Percentiles rank a stretch among this genome's conserved stretches.
These are phyloP conservation scores for Eristalis intricaria DNA, from an alignment of 2,888 invertebrate genomes.

Conservation along the genomic window DNA sequence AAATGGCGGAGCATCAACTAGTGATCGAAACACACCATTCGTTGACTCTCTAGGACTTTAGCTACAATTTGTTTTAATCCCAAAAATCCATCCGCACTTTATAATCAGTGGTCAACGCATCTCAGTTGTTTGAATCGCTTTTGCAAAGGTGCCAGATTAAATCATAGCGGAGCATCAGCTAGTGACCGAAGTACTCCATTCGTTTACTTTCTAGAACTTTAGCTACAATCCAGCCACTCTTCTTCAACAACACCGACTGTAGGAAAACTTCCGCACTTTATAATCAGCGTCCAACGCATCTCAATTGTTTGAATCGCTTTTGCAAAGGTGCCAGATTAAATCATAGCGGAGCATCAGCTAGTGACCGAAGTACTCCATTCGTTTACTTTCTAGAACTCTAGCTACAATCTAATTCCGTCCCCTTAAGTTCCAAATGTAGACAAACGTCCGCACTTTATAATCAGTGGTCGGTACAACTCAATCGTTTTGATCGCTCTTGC, in stretches of 20 bases:
- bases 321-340: conserved; percentile 73
- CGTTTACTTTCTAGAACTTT: conserved; percentile 75
- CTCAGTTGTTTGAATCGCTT: conserved; percentile 50
- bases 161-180: conserved; percentile 71
- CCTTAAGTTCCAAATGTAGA: background rate
- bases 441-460: conserved; percentile 61
- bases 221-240: conserved; percentile 73
- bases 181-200: conserved; percentile 53
- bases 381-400: conserved; percentile 75
- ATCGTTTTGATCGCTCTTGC: conserved; percentile 67
- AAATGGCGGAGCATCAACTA: conserved; percentile 71
- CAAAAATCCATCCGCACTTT: conserved; percentile 64
- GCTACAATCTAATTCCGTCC: conserved; percentile 74
- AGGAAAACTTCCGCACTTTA: conserved; percentile 40
- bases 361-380: conserved; percentile 54
- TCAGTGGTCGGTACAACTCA: conserved; percentile 52
- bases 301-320: conserved; percentile 53
- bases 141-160: conserved; percentile 73
- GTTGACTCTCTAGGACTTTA: conserved; percentile 75
- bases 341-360: conserved; percentile 71
- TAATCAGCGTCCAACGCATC: conserved; percentile 62
- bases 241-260: background rate
- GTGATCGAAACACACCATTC: conserved; percentile 54
- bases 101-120: conserved; percentile 64
- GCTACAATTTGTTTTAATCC: too few relatives aligned